These are phyloP conservation scores for Odocoileus virginianus DNA, from an alignment of 2,113 vertebrate species.

Conservation along the genomic window DNA sequence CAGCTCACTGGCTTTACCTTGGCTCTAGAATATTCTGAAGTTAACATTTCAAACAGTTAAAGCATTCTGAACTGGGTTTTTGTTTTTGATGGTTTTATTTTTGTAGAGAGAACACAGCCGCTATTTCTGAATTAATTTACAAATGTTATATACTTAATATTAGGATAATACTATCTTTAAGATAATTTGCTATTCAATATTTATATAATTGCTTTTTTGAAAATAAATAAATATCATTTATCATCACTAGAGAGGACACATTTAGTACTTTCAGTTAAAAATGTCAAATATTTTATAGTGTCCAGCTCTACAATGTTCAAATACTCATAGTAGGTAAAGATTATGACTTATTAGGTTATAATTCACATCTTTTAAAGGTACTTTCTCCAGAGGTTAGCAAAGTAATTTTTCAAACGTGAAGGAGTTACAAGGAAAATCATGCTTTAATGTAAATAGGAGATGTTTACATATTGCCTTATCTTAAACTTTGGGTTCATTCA, in stretches of 20 bases:
- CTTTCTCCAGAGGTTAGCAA: neutral
- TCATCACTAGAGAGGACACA: neutral
- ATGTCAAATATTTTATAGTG: neutral
- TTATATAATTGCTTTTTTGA: neutral
- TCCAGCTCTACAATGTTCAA: neutral
- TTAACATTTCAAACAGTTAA: conserved; percentile 24
- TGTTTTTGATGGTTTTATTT: neutral
- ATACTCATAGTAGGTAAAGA: neutral
- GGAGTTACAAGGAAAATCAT: neutral
- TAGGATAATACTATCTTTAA: neutral
- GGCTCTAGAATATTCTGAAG: conserved; percentile 33
- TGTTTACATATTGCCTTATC: neutral
- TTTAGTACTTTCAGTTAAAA: neutral
- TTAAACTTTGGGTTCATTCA: neutral
- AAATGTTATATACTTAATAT: neutral
- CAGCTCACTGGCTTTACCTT: neutral
- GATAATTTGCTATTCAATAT: neutral
- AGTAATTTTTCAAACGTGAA: neutral
- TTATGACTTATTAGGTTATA: neutral
- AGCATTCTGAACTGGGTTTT: neutral
- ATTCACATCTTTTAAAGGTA: neutral
- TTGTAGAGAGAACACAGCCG: neutral
- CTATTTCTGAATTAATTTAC: neutral
- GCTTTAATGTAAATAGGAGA: neutral
- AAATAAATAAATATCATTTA: conserved; percentile 24